Base-by-base conservation (phyloP, 2,888 invertebrate genomes). In the Crioceris asparagi region DNA sequence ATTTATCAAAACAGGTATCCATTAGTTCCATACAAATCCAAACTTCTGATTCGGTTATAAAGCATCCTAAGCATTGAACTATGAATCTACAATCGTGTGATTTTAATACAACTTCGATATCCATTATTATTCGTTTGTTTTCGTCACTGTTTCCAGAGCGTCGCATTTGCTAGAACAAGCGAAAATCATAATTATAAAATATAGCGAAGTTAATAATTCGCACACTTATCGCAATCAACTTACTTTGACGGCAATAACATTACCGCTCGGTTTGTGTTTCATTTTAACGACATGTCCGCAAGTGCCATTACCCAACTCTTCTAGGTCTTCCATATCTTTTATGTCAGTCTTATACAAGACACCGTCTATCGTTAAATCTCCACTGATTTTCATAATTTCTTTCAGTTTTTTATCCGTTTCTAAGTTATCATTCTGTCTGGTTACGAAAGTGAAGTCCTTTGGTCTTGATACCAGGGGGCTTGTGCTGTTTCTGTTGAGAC, bases 11-110 rank as follows among this genome's bases (percentile, higher is more conserved):
- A 68, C 98, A 98, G 14, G 94, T 93, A 10, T 92, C 84, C 98
- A 99, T 98, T 49, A 97, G 72, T 68, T 98, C 98, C 98, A 98
- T 99, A 64, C 97, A 98, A 60, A 99, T 97, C 93, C 97, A 97
- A 1, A 98, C 96, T 64, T 97, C 94, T 1, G 90, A 84, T 61
- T 91, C 90, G 0, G 91, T 93, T 37, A 98, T 93, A 67, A 98
- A 96, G 68, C 93, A 96, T 27, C 98, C 98, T 56, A 92, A 75
- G 64, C 96, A 98, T 61, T 91, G 80, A 51, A 98, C 97, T 52
- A 98, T 98, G 68, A 85, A 94, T 23, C 85, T 86, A 67, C 96
- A 97, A 66, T 92, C 93, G 57, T 93, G 90, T 15, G 94, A 94
- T 50, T 94, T 86, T n/a, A 94, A 75, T 39, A 98, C 94, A 32